Conservation (phyloP, 2,888 invertebrate species). For the Kryphioiulus occultus region DNA sequence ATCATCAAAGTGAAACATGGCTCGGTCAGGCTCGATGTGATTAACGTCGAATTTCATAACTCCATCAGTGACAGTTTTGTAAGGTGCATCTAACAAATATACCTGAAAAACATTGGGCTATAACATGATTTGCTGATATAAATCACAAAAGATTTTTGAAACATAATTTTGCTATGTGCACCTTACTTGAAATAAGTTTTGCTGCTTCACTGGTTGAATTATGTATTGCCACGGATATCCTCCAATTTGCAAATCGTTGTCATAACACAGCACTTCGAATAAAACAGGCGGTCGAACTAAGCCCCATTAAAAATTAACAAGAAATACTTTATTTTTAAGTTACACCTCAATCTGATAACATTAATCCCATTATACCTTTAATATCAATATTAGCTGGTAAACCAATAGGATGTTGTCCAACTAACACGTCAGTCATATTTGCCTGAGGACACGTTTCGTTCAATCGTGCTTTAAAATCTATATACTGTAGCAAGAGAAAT, state of each 20-base stretch:
- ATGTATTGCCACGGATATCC: constrained; percentile 54
- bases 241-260: constrained; percentile 52
- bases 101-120: no score
- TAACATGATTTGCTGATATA: no score
- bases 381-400: constrained; percentile 39
- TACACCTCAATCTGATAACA: not conserved
- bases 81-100: not conserved
- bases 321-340: not conserved
- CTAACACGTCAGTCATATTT: not conserved
- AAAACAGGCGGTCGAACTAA: constrained; percentile 51
- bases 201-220: constrained; percentile 49
- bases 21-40: constrained; percentile 49
- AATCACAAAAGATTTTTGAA: no score
- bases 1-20: constrained; percentile 53
- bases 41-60: not conserved
- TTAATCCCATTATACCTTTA: constrained; percentile 16
- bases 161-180: no score
- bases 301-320: not conserved
- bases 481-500: not conserved
- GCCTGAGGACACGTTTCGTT: not conserved
- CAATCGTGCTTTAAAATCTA: constrained; percentile 10
- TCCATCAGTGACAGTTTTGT: not conserved
- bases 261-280: constrained; percentile 51
- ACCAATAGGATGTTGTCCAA: constrained; percentile 37
- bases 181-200: constrained; percentile 50